phyloP scores from a whole-genome alignment of 2,888 invertebrate species.

The Theristus sp. region DNA sequence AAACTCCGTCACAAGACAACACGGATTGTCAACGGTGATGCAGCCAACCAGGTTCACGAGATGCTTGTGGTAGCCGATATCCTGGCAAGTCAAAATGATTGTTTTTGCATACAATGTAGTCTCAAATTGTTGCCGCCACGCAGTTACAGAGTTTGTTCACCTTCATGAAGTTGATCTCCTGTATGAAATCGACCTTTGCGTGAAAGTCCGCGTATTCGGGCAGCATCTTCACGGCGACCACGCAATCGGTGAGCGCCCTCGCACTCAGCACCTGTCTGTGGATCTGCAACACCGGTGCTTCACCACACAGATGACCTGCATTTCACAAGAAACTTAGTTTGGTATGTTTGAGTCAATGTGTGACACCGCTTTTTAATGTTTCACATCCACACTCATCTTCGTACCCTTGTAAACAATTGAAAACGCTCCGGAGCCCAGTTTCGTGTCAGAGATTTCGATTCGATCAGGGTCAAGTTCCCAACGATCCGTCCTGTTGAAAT shows the following conservation, averaged over 20 bases:
- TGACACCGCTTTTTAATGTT: background rate
- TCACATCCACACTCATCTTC: background rate
- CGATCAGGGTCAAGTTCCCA: background rate
- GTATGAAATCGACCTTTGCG: constrained; percentile 13
- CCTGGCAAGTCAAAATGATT: background rate
- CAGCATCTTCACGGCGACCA: constrained; percentile 1
- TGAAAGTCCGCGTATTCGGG: background rate
- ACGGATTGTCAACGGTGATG: background rate
- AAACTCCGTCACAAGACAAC: background rate
- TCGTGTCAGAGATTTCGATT: background rate
- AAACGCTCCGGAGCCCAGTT: background rate
- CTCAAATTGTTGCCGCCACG: too few species aligned
- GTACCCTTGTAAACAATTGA: background rate
- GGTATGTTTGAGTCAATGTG: background rate
- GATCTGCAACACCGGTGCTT: background rate
- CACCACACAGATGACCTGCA: background rate
- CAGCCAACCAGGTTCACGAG: background rate
- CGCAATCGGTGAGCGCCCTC: background rate
- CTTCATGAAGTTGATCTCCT: constrained; percentile 22
- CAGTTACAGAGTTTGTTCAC: background rate
- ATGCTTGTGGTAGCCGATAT: background rate
- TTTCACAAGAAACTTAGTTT: background rate
- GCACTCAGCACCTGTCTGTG: background rate
- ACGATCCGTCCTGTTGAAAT: constrained; percentile 42
- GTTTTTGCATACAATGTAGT: too few species aligned